A percentile compares a stretch with the other conserved stretches of the same genome.
Evolutionary conservation across 1,140 invertebrate genomes (phyloP).

Genomic region (Brachionus koreanus): DNA sequence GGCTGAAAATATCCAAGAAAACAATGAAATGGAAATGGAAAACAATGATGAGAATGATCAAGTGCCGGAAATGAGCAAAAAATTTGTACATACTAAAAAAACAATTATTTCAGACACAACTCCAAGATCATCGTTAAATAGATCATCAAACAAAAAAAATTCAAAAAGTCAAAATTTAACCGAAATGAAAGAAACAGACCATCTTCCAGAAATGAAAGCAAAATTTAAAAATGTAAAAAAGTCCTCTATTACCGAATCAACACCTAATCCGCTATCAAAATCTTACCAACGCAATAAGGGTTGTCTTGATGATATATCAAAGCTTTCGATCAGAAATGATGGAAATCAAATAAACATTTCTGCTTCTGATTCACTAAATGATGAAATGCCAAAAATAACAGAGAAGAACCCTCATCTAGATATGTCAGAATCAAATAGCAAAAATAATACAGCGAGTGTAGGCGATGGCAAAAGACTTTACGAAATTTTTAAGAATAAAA

Average conservation of each 20-base stretch:
- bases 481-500: too few species aligned
- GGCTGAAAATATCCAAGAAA: not conserved
- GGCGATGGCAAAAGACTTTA: too few species aligned
- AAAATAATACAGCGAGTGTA: too few species aligned
- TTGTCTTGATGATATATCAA: not conserved
- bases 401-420: not conserved
- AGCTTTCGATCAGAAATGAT: not conserved
- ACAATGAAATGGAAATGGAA: not conserved
- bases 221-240: not conserved
- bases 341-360: not conserved
- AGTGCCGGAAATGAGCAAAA: not conserved
- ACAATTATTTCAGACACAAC: not conserved
- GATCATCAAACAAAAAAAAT: not conserved
- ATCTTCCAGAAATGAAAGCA: not conserved
- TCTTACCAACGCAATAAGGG: not conserved
- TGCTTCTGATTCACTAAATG: not conserved
- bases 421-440: not conserved
- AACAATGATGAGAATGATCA: not conserved
- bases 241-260: not conserved
- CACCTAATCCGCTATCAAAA: not conserved
- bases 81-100: slow-evolving; percentile 6
- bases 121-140: not conserved
- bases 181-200: not conserved
- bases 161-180: not conserved
- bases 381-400: not conserved